A percentile compares a stretch with the other conserved stretches of the same genome.
These are phyloP conservation scores for Damaliscus lunatus DNA, from an alignment of 2,113 vertebrate species.

Conservation along the genomic window DNA sequence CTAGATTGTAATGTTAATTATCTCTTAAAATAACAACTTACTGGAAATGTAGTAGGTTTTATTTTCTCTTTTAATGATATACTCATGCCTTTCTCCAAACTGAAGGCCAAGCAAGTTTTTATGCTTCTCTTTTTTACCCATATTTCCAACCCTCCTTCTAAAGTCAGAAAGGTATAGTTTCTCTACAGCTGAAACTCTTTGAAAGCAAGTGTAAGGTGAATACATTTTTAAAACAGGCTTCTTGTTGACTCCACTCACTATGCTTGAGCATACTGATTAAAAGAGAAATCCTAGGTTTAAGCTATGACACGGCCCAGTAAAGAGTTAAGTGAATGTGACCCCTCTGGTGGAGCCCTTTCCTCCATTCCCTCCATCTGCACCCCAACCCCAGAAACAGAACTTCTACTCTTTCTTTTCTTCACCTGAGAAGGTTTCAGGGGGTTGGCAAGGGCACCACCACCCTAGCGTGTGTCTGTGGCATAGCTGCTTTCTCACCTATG, in stretches of 20 bases:
- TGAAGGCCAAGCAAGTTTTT: background rate
- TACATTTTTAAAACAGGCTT: background rate
- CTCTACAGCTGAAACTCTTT: background rate
- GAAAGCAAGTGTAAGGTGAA: background rate
- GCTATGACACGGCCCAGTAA: background rate
- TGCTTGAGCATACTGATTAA: background rate
- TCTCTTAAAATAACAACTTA: conserved; percentile 50
- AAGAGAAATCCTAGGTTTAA: background rate
- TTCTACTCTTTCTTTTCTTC: rapidly evolving
- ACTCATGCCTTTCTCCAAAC: background rate
- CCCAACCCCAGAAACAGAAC: background rate
- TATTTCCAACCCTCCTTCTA: background rate
- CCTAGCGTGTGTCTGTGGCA: background rate
- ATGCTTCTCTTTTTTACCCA: background rate
- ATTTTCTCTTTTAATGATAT: conserved; percentile 25
- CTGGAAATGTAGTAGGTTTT: conserved; percentile 1
- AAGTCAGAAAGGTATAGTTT: background rate
- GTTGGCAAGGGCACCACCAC: background rate
- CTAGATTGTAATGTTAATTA: conserved; percentile 28
- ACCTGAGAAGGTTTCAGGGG: background rate
- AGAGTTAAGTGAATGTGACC: background rate
- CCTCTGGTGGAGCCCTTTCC: background rate
- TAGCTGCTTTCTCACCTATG: background rate
- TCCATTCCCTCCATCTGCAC: background rate
- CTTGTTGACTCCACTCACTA: background rate